Percentiles rank a stretch among this genome's conserved stretches.
Conservation (phyloP, 2,888 invertebrate genomes). For the Lepetodrilus schrolli region DNA sequence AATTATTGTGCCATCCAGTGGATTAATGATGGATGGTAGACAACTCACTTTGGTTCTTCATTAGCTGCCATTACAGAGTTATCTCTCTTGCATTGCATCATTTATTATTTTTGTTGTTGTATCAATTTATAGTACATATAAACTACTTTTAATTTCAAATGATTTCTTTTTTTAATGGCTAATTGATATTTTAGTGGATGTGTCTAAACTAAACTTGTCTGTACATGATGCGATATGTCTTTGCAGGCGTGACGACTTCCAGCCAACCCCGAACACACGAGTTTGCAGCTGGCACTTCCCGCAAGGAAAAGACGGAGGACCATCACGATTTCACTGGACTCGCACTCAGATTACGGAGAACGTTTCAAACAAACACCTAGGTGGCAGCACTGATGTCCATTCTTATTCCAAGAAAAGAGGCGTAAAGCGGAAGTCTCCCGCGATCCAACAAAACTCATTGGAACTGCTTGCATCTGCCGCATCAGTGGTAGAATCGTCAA, state of each 20-base stretch:
- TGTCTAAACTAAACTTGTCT: too few relatives aligned
- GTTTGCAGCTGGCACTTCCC: constrained; percentile 20
- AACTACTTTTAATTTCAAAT: too few relatives aligned
- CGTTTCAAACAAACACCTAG: background rate
- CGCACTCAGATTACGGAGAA: background rate
- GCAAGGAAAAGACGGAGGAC: background rate
- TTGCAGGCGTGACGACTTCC: background rate
- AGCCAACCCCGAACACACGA: constrained; percentile 1
- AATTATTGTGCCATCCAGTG: too few relatives aligned
- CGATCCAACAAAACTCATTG: background rate
- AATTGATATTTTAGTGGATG: too few relatives aligned
- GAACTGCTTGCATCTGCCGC: constrained; percentile 9
- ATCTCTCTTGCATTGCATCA: too few relatives aligned
- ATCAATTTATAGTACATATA: too few relatives aligned
- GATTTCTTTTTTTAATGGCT: too few relatives aligned
- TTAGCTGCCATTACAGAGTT: too few relatives aligned
- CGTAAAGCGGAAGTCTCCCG: background rate
- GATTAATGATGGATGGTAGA: too few relatives aligned
- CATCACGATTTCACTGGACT: constrained; percentile 9
- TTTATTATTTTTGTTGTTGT: too few relatives aligned
- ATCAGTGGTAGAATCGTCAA: background rate
- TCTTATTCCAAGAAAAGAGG: background rate
- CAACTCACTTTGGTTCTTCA: too few relatives aligned
- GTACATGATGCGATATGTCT: too few relatives aligned
- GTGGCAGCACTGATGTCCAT: background rate